Base-by-base conservation (phyloP, 2,113 vertebrate genomes). In the Bettongia penicillata region DNA sequence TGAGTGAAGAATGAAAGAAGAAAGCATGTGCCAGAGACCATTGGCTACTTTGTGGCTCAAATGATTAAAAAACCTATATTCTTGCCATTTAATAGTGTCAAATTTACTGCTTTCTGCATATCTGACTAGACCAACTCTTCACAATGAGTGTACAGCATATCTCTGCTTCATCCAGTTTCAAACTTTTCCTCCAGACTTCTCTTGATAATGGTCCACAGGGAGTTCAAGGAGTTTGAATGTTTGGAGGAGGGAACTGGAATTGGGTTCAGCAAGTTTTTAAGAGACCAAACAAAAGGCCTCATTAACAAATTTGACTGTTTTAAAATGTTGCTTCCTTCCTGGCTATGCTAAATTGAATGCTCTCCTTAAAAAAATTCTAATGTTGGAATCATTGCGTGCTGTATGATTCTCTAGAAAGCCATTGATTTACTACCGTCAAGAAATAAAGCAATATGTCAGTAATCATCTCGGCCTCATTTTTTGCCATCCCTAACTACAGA, bases 391-490 rank as follows among this genome's bases (percentile, higher is more conserved):
- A 98, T 98, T 98, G 97, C 97, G 97, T 98, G 98, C 98, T 99
- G 98, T 99, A 98, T 97, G 98, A 98, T 96, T 98, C 97, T 99
- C 98, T 97, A 98, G 98, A 98, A 99, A 99, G 98, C 98, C 99
- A 98, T 99, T 99, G 98, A 99, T 98, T 98, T 98, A 98, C 98
- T 98, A 98, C 98, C 99, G 98, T 98, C 98, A 95, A 98, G 98
- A 98, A 99, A 99, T 99, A 99, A 99, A 99, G 98, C 98, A 98
- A 98, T 98, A 98, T 98, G 98, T 99, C 98, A 98, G 96, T 98
- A 98, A 98, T 95, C 1, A 8, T 89, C 43, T 92, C 95, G 28
- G 61, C 90, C 51, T 93, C 96, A 91, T 28, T 94, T 90, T 49
- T 94, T 96, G 53, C 57, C 91, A 37, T 43, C 24, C 24, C 49